phyloP scores from a whole-genome alignment of 2,113 vertebrate genomes.

The Dromaius novaehollandiae region DNA sequence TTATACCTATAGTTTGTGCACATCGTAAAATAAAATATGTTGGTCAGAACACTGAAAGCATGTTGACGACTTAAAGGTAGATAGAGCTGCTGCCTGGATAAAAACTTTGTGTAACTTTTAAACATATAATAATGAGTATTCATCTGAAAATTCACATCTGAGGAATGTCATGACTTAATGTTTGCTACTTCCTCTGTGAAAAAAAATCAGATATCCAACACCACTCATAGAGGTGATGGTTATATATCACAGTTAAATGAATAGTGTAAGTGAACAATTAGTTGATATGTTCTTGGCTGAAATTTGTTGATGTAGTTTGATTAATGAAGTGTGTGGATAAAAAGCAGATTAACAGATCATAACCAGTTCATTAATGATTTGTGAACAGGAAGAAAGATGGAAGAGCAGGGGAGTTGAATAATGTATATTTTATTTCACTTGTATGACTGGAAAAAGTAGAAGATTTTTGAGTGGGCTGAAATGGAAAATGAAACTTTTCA shows the following conservation, averaged over 20 bases:
- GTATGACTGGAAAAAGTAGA: background rate
- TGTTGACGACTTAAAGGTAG: background rate
- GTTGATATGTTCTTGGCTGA: constrained; percentile 6
- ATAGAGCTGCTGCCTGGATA: background rate
- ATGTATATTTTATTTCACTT: background rate
- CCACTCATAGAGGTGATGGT: background rate
- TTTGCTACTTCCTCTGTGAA: background rate
- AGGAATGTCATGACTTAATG: background rate
- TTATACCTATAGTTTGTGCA: background rate
- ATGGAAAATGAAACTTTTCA: background rate
- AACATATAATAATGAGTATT: background rate
- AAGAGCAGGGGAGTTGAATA: background rate
- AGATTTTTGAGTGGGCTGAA: background rate
- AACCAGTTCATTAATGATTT: constrained; percentile 7
- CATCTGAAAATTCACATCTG: background rate
- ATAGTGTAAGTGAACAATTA: background rate
- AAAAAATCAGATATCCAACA: background rate
- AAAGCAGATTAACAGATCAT: constrained; percentile 33
- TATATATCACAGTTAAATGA: background rate
- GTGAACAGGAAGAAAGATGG: background rate
- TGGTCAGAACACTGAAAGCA: background rate
- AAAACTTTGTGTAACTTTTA: background rate
- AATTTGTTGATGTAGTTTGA: constrained; percentile 3
- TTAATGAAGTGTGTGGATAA: background rate
- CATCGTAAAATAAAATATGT: background rate